Conservation (phyloP, 1,140 invertebrate genomes). For the Vollenhovia emeryi region DNA sequence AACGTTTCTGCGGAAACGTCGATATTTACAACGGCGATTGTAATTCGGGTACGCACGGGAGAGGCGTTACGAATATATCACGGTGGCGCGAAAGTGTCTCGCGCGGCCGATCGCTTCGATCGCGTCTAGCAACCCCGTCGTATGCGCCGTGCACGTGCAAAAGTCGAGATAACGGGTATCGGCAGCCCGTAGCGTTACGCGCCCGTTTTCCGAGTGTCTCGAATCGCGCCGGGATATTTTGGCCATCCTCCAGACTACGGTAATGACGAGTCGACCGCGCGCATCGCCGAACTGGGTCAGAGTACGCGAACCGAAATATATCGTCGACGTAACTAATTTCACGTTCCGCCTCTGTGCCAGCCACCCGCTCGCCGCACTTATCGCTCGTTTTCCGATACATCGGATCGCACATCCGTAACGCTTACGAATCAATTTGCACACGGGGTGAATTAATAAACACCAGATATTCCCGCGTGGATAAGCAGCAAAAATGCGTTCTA, state of each 20-base stretch:
- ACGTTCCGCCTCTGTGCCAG: not conserved
- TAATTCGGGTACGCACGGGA: constrained; percentile 40
- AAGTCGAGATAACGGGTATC: constrained; percentile 46
- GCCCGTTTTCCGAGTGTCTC: constrained; percentile 50
- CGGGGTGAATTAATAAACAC: constrained; percentile 10
- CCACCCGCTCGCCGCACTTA: constrained; percentile 16
- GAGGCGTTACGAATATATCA: constrained; percentile 34
- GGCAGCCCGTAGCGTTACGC: not conserved
- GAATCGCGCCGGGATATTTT: constrained; percentile 31
- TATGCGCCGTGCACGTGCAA: constrained; percentile 35
- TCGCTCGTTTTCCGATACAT: constrained; percentile 56
- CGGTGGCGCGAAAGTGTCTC: constrained; percentile 12
- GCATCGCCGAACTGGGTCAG: constrained; percentile 43
- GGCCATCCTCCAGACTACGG: constrained; percentile 50
- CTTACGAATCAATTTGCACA: constrained; percentile 47
- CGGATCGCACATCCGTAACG: constrained; percentile 26
- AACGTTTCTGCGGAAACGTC: constrained; percentile 17
- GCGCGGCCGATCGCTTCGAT: not conserved
- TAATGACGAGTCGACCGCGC: constrained; percentile 50
- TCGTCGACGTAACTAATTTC: constrained; percentile 40
- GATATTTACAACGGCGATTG: constrained; percentile 41
- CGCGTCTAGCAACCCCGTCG: not conserved
- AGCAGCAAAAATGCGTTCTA: constrained; percentile 18
- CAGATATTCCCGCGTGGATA: not conserved
- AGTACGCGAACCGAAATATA: constrained; percentile 25